Conservation (phyloP, 1,140 invertebrate species). For the Halictus rubicundus region DNA sequence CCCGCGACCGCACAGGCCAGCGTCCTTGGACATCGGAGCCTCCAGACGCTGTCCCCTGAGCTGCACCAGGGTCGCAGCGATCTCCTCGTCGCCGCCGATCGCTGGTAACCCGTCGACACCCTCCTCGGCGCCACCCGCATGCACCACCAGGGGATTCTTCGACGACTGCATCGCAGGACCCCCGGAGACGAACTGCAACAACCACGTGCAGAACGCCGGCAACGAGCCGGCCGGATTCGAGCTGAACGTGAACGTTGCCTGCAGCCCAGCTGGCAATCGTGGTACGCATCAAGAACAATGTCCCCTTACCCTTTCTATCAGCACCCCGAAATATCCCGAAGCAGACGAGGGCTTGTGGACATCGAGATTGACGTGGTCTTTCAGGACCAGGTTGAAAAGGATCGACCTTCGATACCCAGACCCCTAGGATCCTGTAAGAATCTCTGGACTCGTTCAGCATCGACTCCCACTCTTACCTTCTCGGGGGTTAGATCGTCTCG, state of each 20-base stretch:
- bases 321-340: no score
- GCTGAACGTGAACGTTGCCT: constrained; percentile 75
- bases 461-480: no score
- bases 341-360: no score
- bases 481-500: no score
- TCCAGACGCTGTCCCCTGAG: constrained; percentile 49
- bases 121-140: constrained; percentile 62
- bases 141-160: constrained; percentile 64
- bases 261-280: constrained; percentile 70
- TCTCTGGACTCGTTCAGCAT: no score
- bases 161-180: constrained; percentile 52
- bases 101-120: constrained; percentile 22
- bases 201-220: constrained; percentile 43
- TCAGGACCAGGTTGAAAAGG: no score
- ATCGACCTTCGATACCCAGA: no score
- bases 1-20: constrained; percentile 67
- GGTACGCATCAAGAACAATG: constrained; percentile 48
- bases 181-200: constrained; percentile 19
- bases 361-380: no score
- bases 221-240: constrained; percentile 69
- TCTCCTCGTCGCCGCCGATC: constrained; percentile 34
- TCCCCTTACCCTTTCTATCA: not conserved
- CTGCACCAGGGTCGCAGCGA: constrained; percentile 37
- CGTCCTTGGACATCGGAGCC: constrained; percentile 70
- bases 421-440: no score